Conservation (phyloP, 2,888 invertebrate species). For the Teleiodes luculella region DNA sequence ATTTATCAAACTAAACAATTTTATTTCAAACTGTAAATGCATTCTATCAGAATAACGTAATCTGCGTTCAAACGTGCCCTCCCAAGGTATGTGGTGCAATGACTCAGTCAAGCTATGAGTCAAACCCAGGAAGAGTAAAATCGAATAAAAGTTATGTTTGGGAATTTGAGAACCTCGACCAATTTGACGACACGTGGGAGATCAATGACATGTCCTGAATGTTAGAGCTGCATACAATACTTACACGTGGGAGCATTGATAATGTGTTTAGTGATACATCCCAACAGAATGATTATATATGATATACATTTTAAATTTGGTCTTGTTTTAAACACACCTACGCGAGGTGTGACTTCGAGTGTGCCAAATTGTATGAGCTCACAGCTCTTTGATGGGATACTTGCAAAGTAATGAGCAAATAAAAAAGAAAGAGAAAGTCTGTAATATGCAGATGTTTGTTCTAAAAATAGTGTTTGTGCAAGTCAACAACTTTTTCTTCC, state of each 20-base stretch:
- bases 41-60: not conserved
- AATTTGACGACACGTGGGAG: conserved; percentile 8
- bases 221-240: too few species aligned
- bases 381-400: not conserved
- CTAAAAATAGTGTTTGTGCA: conserved; percentile 11
- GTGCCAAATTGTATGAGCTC: conserved; percentile 1
- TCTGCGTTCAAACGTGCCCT: not conserved
- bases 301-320: not conserved
- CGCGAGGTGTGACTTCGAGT: not conserved
- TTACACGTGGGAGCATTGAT: not conserved
- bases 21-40: not conserved
- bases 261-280: not conserved
- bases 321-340: not conserved
- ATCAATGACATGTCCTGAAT: conserved; percentile 5
- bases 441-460: conserved; percentile 12
- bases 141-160: conserved; percentile 3
- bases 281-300: too few species aligned
- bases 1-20: too few species aligned
- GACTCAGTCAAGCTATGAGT: conserved; percentile 48
- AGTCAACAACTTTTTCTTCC: conserved; percentile 30
- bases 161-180: not conserved
- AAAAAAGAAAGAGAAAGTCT: conserved; percentile 7
- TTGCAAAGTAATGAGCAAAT: conserved; percentile 3
- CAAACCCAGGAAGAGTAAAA: conserved; percentile 31
- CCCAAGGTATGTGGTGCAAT: conserved; percentile 29